Evolutionary conservation across 37 sponge, comb jelly and placozoan species (phyloP), one percentile per base, ranked within the genome.

Genomic region (Ianthella basta): DNA sequence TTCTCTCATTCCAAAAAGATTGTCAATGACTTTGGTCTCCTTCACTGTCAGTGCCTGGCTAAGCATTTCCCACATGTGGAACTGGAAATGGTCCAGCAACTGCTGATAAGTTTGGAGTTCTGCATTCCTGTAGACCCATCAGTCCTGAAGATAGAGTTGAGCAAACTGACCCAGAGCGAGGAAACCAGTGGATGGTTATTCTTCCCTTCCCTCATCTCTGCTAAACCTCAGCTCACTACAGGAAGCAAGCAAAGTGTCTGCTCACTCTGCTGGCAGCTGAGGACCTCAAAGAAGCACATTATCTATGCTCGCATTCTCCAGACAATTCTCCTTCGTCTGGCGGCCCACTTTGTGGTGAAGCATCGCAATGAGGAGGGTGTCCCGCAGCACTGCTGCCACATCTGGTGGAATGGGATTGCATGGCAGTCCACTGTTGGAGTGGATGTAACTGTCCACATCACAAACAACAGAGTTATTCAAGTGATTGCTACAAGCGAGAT

Each of bases 351-450:
- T 27, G 64, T 61, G 27, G 24, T 61, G 3, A 61, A 61, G 64
- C 64, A 61, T 4, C 27, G 10, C 4, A 10, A 27, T 4, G 29
- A n/a, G 29, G 27, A 61, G 29, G 24, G 27, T 29, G 29, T 61
- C 2, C 64, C 3, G 64, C 27, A 61, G 27, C 64, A 61, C 64
- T 61, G 64, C 64, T 61, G 64, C 29, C 3, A 10, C 14, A 29
- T 61, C 64, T 61, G 64, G 64, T 61, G 29, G 24, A 61, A 61
- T 10, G 64, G 64, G 29, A 61, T 61, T 10, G 2, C 64, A n/a
- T 61, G 64, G 64, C 64, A 61, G 10, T 29, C 64, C 64, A 61
- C 64, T 5, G 64, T 29, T 61, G 64, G 64, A 29, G 64, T 61
- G 24, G 64, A 61, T 10, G 14, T 61, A 6, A 61, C 29, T n/a